A percentile compares a stretch with the other conserved stretches of the same genome.
These are phyloP conservation scores for Caenorhabditis sp. DNA, from an alignment of 2,888 invertebrate species.

Conservation along the genomic window DNA sequence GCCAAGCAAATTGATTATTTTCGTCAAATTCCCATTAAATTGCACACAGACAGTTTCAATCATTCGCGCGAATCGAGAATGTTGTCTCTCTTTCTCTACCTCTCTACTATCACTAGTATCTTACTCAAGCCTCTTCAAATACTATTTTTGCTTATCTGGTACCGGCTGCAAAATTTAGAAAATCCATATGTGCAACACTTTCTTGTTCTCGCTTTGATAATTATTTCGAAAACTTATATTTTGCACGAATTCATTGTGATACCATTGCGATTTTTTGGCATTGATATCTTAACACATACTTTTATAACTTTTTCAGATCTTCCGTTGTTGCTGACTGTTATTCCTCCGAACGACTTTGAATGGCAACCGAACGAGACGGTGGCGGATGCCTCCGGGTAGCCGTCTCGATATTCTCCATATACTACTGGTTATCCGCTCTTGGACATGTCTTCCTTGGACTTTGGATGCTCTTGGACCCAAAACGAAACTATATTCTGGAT, in stretches of 20 bases:
- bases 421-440: conserved; percentile 71
- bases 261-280: no score
- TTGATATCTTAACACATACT: no score
- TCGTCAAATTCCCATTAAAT: not conserved
- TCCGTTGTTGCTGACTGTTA: no score
- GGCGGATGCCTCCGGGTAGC: conserved; percentile 57
- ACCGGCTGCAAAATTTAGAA: no score
- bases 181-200: not conserved
- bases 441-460: conserved; percentile 78
- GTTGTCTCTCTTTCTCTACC: not conserved
- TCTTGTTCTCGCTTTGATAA: not conserved
- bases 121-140: not conserved
- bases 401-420: conserved; percentile 54
- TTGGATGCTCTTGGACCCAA: conserved; percentile 82
- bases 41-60: not conserved
- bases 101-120: not conserved
- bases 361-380: conserved; percentile 60
- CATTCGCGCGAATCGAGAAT: not conserved
- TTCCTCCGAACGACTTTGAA: no score
- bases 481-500: conserved; percentile 78
- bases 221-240: not conserved
- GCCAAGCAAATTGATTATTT: not conserved
- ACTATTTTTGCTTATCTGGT: no score
- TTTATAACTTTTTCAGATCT: no score
- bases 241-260: no score